Base-by-base conservation (phyloP, 1,140 invertebrate genomes). In the Lamellibrachia luymesi region DNA sequence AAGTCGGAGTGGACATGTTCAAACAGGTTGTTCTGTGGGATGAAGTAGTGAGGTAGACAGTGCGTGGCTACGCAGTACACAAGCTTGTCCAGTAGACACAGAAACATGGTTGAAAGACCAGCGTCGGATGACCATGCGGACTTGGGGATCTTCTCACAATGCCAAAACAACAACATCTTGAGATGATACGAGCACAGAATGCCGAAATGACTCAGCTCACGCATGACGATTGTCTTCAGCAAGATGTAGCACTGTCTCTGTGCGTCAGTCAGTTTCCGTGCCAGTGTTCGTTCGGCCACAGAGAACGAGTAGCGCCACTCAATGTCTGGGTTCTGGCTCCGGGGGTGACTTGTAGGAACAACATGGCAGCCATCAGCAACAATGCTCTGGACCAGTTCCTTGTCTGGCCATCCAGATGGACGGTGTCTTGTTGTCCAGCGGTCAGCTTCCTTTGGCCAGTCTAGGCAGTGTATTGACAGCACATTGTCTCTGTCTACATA, bases 191-290 rank as follows among this genome's bases (percentile, higher is more conserved):
- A 92, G 50, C 50, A 51, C 27, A 92, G 7, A 8, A 56, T 17
- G 8, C 27, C 17, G 51, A 8, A 51, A 6, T 27, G 92, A 4
- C 13, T 52, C 51, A 92, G 50, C 17, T 50, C 17, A 17, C 10
- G 49, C 92, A 51, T 92, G 5, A 92, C 92, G 50, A 92, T 6
- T 10, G n/a, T n/a, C 52, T 92, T 92, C 5, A 92, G n/a, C 50
- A 92, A 13, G 52, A 92, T 64, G 92, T 51, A 92, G 25, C 92
- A 92, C 50, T 92, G 92, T 64, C 92, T 92, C 6, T 92, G 92
- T 51, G 52, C 52, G 5, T 51, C 50, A 38, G n/a, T 50, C n/a
- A 92, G 51, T 2, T 27, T 51, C 17, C 27, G 27, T 13, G 51
- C 50, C 51, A 92, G 92, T 7, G 51, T 64, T 22, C 51, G 49